Evolutionary conservation across 2,888 invertebrate genomes (phyloP).

Genomic region (Xanthostigma xanthostigma): DNA sequence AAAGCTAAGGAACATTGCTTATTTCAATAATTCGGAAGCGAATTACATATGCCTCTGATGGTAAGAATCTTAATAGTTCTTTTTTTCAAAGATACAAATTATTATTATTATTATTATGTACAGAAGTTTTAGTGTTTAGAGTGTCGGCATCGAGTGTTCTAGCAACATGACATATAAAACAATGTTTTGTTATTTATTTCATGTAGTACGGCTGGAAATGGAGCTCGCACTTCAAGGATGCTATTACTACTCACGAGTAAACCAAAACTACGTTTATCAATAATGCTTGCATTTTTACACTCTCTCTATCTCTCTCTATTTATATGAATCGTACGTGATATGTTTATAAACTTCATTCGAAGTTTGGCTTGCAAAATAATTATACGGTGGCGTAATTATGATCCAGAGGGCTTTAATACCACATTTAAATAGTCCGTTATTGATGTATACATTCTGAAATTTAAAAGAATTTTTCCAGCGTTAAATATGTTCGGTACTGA

Average conservation of each 20-base stretch:
- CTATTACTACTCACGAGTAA: conserved; percentile 81
- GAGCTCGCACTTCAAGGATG: conserved; percentile 94
- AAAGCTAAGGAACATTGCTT: too few species aligned
- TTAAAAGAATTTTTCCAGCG: too few species aligned
- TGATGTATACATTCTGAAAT: too few species aligned
- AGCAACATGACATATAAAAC: conserved; percentile 16
- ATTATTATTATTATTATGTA: too few species aligned
- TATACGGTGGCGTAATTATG: too few species aligned
- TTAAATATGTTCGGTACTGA: too few species aligned
- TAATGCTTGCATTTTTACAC: conserved; percentile 27
- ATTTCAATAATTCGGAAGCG: too few species aligned
- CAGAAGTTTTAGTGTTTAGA: not conserved
- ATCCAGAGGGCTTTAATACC: too few species aligned
- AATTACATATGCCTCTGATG: too few species aligned
- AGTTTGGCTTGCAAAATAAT: conserved; percentile 6
- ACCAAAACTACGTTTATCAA: conserved; percentile 35
- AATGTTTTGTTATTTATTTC: conserved; percentile 30
- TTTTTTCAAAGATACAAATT: too few species aligned
- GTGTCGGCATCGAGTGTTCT: conserved; percentile 1
- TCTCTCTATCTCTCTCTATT: conserved; percentile 18
- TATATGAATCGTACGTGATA: conserved; percentile 28
- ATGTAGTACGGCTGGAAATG: conserved; percentile 86
- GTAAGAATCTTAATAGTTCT: too few species aligned
- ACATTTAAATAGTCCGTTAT: too few species aligned
- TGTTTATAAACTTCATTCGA: conserved; percentile 29